Base-by-base conservation (phyloP, 2,113 vertebrate genomes). In the Chroicocephalus ridibundus region DNA sequence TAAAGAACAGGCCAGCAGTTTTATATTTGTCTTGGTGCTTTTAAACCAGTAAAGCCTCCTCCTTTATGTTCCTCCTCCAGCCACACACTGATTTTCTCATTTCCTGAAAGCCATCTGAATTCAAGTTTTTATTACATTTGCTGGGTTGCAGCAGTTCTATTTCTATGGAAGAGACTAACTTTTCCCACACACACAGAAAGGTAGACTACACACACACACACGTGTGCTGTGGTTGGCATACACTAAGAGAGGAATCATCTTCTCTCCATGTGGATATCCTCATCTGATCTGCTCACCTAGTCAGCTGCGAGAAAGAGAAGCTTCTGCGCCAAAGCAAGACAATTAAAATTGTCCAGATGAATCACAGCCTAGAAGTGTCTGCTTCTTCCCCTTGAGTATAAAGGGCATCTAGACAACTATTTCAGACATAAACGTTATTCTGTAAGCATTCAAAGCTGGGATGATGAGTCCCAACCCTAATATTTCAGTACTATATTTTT, bases 71-170 rank as follows among this genome's bases (percentile, higher is more conserved):
- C 79, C 77, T 91, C 36, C 47, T 66, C 26, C 51, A 93, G 83
- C 19, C 57, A 79, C 55, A 93, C 40, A 61, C 44, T 54, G 91
- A 85, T 88, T 89, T 92, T 93, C 77, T 94, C 93, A 88, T 95
- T 97, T 97, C 86, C 96, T 97, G 83, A 94, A 84, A 75, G 77
- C 27, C 70, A 92, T 40, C 13, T 82, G 74, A 95, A 91, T 89
- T 89, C 58, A 82, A 58, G 61, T 61, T 92, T 94, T 89, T 65
- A 82, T 75, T 82, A 32, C 2, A 4, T 52, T 69, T 80, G n/a
- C 42, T 51, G 25, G 52, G 9, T 69, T 54, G 34, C 27, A 88
- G 34, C 29, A 57, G 34, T 47, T 32, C 10, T 3, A 76, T 76
- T 89, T 83, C 49, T 80, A 8, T 22, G 18, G 40, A 44, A 61